These are phyloP conservation scores for Enhydra lutris DNA, from an alignment of 2,113 vertebrate genomes.

Conservation along the genomic window DNA sequence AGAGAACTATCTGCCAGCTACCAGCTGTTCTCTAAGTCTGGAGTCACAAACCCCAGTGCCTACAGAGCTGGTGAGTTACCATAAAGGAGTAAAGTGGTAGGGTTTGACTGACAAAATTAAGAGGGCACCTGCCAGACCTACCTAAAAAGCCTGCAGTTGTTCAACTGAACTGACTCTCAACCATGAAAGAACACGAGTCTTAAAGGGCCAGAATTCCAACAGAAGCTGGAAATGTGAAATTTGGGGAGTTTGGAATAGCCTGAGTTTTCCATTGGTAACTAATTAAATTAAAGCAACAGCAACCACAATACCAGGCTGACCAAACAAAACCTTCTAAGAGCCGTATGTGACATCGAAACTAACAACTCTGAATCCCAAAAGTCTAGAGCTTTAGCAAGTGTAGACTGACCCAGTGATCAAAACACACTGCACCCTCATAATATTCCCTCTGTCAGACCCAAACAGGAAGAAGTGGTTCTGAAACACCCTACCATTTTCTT, in stretches of 20 bases:
- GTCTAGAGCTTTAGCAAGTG: background rate
- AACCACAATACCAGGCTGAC: background rate
- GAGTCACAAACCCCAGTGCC: background rate
- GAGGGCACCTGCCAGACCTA: background rate
- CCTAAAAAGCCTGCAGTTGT: background rate
- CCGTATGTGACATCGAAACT: background rate
- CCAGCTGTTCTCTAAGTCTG: background rate
- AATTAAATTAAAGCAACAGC: background rate
- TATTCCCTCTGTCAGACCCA: background rate
- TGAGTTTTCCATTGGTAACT: background rate
- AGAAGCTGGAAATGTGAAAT: background rate
- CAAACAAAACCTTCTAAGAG: background rate
- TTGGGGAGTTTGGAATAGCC: background rate
- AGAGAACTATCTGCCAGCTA: background rate
- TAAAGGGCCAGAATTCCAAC: background rate
- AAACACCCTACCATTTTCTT: background rate
- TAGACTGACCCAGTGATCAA: background rate
- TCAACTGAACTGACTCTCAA: background rate
- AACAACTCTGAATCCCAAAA: background rate
- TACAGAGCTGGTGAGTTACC: background rate
- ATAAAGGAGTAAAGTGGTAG: background rate
- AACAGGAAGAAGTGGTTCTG: background rate
- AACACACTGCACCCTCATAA: background rate
- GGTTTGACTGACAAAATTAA: background rate
- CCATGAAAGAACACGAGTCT: background rate